phyloP scores from a whole-genome alignment of 2,888 invertebrate genomes.

The Tenthredo notha region DNA sequence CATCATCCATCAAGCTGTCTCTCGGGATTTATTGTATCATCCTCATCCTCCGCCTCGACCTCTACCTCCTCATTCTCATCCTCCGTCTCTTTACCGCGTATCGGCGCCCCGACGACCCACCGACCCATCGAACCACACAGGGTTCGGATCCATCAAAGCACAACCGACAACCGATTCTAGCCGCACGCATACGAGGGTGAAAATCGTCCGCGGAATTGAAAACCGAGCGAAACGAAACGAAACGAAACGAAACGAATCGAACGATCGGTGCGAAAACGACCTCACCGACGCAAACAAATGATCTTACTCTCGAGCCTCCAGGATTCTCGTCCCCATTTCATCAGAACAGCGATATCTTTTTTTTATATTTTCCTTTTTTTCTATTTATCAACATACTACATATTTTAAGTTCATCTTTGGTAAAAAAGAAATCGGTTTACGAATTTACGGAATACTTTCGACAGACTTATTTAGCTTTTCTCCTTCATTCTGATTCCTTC shows the following conservation, averaged over 20 bases:
- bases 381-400: neutral
- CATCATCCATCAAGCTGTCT: conserved; percentile 65
- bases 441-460: neutral
- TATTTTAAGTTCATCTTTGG: neutral
- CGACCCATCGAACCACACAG: conserved; percentile 30
- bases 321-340: neutral
- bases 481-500: neutral
- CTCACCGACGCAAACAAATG: conserved; percentile 27
- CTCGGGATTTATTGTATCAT: conserved; percentile 53
- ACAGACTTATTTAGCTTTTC: neutral
- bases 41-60: conserved; percentile 31
- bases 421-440: neutral
- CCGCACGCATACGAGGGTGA: conserved; percentile 46
- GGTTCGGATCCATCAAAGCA: conserved; percentile 46
- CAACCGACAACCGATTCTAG: conserved; percentile 38
- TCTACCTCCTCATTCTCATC: neutral
- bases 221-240: conserved; percentile 4
- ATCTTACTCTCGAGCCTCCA: neutral
- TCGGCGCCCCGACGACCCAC: conserved; percentile 35
- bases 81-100: conserved; percentile 8
- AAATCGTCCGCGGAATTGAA: conserved; percentile 45
- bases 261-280: conserved; percentile 7
- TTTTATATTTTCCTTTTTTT: neutral
- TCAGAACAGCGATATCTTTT: neutral
- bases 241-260: neutral